Percentiles rank a stretch among this genome's conserved stretches.
These are phyloP conservation scores for Drosophila tropicalis DNA, from an alignment of 1,140 invertebrate genomes.

Conservation along the genomic window DNA sequence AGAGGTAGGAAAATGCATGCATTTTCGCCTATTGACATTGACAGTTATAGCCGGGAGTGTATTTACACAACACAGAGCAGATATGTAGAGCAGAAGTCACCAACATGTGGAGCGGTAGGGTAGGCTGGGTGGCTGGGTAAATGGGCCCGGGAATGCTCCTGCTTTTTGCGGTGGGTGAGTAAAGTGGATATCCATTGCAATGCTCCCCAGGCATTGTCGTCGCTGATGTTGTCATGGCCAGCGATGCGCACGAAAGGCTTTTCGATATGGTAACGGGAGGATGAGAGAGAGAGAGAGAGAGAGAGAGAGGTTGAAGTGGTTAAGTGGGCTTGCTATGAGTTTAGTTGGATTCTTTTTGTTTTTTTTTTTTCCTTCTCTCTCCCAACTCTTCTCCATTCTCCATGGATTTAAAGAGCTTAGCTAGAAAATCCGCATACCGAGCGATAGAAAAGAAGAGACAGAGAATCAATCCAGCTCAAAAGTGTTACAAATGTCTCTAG, in stretches of 20 bases:
- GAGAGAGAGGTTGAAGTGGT: not conserved
- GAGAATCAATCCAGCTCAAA: not conserved
- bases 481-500: not conserved
- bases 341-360: conserved; percentile 1
- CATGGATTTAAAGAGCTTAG: conserved; percentile 1
- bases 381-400: not conserved
- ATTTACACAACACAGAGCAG: conserved; percentile 61
- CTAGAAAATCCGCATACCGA: not conserved
- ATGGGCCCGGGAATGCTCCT: no score
- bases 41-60: conserved; percentile 72
- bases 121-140: not conserved
- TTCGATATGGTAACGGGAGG: not conserved
- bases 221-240: conserved; percentile 48
- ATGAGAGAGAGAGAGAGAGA: not conserved
- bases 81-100: conserved; percentile 44
- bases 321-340: conserved; percentile 30
- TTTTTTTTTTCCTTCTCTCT: not conserved
- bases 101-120: not conserved
- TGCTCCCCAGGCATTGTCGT: conserved; percentile 23
- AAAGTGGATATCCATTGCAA: conserved; percentile 24
- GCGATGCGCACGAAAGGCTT: conserved; percentile 43
- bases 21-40: conserved; percentile 64
- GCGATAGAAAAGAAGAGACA: not conserved
- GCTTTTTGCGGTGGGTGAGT: not conserved
- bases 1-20: not conserved